phyloP scores from a whole-genome alignment of 92 coral and sea anemone genomes.

The Phenganax stokvisi region DNA sequence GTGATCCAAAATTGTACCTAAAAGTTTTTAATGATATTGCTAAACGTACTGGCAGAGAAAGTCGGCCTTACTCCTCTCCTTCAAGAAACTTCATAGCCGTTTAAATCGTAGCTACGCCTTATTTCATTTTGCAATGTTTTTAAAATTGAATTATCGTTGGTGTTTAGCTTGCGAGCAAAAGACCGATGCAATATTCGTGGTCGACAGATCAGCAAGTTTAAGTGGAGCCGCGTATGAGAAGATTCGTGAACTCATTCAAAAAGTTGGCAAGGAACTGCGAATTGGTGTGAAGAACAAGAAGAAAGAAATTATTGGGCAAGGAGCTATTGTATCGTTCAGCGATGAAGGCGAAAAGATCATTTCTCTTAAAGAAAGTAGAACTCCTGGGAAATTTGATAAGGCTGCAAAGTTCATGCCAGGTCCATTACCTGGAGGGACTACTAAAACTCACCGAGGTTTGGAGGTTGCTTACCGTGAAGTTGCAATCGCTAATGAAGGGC shows the following conservation, averaged over 20 bases:
- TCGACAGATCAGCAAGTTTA: slow-evolving; percentile 11
- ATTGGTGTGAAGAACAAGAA: slow-evolving; percentile 22
- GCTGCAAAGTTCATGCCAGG: slow-evolving; percentile 14
- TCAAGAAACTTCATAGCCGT: too few relatives aligned
- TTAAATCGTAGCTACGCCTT: too few relatives aligned
- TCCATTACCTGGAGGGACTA: slow-evolving; percentile 9
- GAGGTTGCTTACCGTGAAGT: slow-evolving; percentile 5
- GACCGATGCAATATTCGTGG: slow-evolving; percentile 17
- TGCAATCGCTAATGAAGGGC: not conserved
- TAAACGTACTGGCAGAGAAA: too few relatives aligned
- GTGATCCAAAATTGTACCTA: too few relatives aligned
- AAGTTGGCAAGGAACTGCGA: not conserved
- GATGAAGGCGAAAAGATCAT: slow-evolving; percentile 7
- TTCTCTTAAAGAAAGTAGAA: slow-evolving; percentile 10
- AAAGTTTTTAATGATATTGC: too few relatives aligned
- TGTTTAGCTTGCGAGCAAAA: slow-evolving; percentile 6
- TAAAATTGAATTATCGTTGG: too few relatives aligned
- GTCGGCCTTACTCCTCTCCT: too few relatives aligned
- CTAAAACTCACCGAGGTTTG: slow-evolving; percentile 19
- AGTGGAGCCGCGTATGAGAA: not conserved
- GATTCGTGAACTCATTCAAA: not conserved
- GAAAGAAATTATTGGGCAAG: slow-evolving; percentile 17
- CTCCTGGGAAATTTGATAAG: slow-evolving; percentile 3
- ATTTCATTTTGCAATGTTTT: too few relatives aligned
- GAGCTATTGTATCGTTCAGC: slow-evolving; percentile 20